Evolutionary conservation across 30 jellyfish, hydroid and myxozoan species (phyloP).

Genomic region (Hydractinia symbiolongicarpus): DNA sequence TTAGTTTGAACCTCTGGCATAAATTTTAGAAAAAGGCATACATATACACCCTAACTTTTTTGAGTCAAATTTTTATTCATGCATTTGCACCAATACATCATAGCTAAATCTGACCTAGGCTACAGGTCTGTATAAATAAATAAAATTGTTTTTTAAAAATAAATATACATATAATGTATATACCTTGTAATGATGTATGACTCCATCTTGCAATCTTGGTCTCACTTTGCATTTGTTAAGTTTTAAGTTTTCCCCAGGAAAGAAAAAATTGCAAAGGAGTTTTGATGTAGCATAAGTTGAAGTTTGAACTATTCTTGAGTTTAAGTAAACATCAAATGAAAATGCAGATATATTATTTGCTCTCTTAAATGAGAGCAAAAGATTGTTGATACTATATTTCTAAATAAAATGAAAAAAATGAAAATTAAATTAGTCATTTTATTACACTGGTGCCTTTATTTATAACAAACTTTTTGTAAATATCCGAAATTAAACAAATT

Average conservation of each 20-base stretch:
- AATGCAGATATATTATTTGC: conserved; percentile 15
- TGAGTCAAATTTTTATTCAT: too few species aligned
- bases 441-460: neutral
- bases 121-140: neutral
- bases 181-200: conserved; percentile 8
- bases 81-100: neutral
- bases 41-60: too few species aligned
- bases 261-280: conserved; percentile 5
- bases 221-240: neutral
- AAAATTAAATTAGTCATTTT: neutral
- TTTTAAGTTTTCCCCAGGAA: neutral
- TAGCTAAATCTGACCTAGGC: neutral
- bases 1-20: too few species aligned
- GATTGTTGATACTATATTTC: conserved; percentile 3
- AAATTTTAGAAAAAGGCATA: too few species aligned
- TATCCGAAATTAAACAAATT: neutral
- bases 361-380: neutral
- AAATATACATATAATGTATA: neutral
- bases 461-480: neutral
- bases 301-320: neutral
- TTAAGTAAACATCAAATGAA: neutral
- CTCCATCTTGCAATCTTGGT: neutral
- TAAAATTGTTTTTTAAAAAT: neutral
- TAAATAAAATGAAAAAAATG: neutral
- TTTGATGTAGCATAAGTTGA: neutral